These are phyloP conservation scores for Lathamus discolor DNA, from an alignment of 2,113 vertebrate species.

Conservation along the genomic window DNA sequence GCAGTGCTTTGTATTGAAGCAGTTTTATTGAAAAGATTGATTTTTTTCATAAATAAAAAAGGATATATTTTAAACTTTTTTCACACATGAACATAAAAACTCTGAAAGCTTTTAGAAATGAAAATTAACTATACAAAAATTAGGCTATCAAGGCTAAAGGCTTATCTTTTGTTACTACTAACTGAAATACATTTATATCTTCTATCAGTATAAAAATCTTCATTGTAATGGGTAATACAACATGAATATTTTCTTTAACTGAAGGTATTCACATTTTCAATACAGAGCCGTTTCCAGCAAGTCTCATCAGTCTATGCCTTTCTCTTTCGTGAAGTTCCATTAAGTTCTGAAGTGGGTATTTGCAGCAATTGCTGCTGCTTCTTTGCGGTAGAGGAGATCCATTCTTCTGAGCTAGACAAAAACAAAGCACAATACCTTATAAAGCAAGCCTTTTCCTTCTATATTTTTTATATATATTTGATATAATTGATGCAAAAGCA, in stretches of 20 bases:
- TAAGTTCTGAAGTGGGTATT: slow-evolving; percentile 8
- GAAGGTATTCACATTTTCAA: slow-evolving; percentile 33
- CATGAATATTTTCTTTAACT: background rate
- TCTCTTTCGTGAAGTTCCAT: slow-evolving; percentile 54
- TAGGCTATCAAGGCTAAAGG: slow-evolving; percentile 53
- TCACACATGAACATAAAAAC: slow-evolving; percentile 54
- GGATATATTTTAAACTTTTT: slow-evolving; percentile 52
- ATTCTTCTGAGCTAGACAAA: slow-evolving; percentile 56
- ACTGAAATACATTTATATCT: slow-evolving; percentile 46
- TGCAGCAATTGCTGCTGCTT: slow-evolving; percentile 21
- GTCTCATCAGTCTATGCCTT: slow-evolving; percentile 30
- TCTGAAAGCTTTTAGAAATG: slow-evolving; percentile 53
- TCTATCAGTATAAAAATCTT: slow-evolving; percentile 59
- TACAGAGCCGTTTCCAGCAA: background rate
- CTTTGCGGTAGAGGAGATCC: background rate
- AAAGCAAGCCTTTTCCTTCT: background rate
- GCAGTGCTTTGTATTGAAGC: slow-evolving; percentile 17
- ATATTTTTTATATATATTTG: background rate
- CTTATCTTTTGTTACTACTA: slow-evolving; percentile 37
- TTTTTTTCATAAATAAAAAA: slow-evolving; percentile 67
- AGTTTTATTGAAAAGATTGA: slow-evolving; percentile 63
- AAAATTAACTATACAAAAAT: slow-evolving; percentile 64
- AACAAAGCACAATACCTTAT: background rate
- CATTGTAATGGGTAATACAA: background rate
- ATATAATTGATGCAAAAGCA: background rate